Evolutionary conservation across 92 coral and sea anemone species (phyloP).

Genomic region (Epizoanthus scotinus): DNA sequence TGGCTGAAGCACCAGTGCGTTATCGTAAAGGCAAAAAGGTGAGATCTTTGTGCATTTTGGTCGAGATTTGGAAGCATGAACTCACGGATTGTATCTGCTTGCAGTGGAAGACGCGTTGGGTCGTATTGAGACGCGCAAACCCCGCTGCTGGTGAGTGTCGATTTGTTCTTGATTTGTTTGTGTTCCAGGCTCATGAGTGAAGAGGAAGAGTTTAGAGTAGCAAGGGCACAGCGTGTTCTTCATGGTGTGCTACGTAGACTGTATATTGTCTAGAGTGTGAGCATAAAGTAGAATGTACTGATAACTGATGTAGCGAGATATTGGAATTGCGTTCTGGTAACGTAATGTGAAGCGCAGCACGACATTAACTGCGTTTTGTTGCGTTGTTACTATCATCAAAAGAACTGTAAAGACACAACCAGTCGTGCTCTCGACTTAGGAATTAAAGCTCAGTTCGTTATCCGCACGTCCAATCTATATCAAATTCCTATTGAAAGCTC

Average conservation of each 20-base stretch:
- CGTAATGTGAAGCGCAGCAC: constrained; percentile 22
- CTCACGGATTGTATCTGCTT: constrained; percentile 36
- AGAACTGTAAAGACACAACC: neutral
- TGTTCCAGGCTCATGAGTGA: neutral
- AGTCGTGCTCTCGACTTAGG: neutral
- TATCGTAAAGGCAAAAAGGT: constrained; percentile 87
- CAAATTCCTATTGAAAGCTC: neutral
- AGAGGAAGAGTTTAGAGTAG: neutral
- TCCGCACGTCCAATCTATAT: neutral
- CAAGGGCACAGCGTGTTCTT: neutral
- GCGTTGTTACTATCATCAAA: constrained; percentile 6
- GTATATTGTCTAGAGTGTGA: neutral
- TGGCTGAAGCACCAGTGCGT: constrained; percentile 82
- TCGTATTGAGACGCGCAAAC: constrained; percentile 88
- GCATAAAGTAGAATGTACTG: neutral
- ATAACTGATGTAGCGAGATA: constrained; percentile 16
- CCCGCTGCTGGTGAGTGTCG: constrained; percentile 91
- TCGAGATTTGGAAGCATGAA: constrained; percentile 6
- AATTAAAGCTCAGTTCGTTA: neutral
- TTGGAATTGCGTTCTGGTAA: constrained; percentile 3
- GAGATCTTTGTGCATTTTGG: constrained; percentile 14
- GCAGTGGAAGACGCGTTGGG: constrained; percentile 99
- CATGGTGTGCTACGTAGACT: neutral
- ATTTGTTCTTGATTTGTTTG: constrained; percentile 23
- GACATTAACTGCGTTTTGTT: constrained; percentile 14